phyloP scores from a whole-genome alignment of 2,888 invertebrate genomes.

The Phalangium opilio region DNA sequence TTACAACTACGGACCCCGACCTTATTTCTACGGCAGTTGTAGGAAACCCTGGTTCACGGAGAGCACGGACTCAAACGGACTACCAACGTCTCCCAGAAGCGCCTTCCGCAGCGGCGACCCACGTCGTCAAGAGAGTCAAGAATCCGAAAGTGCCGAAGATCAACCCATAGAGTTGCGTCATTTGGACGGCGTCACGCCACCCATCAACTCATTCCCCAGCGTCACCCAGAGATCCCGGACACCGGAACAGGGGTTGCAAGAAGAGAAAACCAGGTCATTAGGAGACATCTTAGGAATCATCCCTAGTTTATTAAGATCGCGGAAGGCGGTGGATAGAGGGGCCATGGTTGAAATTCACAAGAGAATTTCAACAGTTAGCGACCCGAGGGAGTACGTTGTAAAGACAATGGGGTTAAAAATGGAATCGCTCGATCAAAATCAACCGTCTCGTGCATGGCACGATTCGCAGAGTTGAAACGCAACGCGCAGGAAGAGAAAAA shows the following conservation, averaged over 20 bases:
- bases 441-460: constrained; percentile 13
- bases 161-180: constrained; percentile 74
- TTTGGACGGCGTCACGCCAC: constrained; percentile 37
- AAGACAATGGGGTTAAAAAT: constrained; percentile 8
- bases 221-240: background rate
- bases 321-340: constrained; percentile 13
- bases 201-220: constrained; percentile 5
- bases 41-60: constrained; percentile 16
- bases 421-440: constrained; percentile 15
- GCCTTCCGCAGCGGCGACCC: background rate
- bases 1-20: constrained; percentile 3
- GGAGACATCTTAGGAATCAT: constrained; percentile 17
- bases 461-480: constrained; percentile 9
- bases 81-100: constrained; percentile 1
- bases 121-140: constrained; percentile 30
- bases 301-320: constrained; percentile 12
- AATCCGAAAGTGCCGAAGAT: constrained; percentile 44
- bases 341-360: constrained; percentile 15
- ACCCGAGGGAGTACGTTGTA: constrained; percentile 17
- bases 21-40: constrained; percentile 17
- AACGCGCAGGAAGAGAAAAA: no score
- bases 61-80: constrained; percentile 14
- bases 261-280: constrained; percentile 12
- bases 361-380: constrained; percentile 17
- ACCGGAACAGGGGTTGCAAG: background rate